phyloP scores from a whole-genome alignment of 2,888 invertebrate genomes.

The Pediacus dermestoides region DNA sequence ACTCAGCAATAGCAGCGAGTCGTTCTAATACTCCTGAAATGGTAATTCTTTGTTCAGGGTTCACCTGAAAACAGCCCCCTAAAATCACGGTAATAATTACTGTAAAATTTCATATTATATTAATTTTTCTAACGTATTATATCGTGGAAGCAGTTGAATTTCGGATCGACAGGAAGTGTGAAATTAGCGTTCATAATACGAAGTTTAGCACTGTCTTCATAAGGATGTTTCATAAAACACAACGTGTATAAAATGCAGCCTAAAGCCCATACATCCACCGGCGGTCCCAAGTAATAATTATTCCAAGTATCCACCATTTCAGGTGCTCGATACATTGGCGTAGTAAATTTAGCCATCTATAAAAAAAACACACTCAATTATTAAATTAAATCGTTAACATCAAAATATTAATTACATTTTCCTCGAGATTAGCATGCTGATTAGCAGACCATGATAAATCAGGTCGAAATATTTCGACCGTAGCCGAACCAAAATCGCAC shows the following conservation, averaged over 20 bases:
- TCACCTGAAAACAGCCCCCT: conserved; percentile 75
- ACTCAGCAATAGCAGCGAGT: conserved; percentile 84
- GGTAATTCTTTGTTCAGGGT: conserved; percentile 77
- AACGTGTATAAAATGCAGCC: conserved; percentile 92
- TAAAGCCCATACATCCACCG: conserved; percentile 94
- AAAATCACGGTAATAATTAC: conserved; percentile 33
- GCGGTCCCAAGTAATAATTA: conserved; percentile 86
- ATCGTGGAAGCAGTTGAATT: conserved; percentile 82
- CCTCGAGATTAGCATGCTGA: conserved; percentile 86
- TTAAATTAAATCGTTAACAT: conserved; percentile 2
- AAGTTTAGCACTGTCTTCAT: conserved; percentile 92
- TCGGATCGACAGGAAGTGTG: conserved; percentile 76
- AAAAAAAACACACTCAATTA: conserved; percentile 32
- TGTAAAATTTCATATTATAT: neutral
- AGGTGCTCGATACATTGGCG: conserved; percentile 96
- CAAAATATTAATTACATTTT: conserved; percentile 63
- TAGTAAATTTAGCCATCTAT: conserved; percentile 73
- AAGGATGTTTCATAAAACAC: conserved; percentile 93
- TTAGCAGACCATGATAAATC: conserved; percentile 90
- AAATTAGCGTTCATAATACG: conserved; percentile 96
- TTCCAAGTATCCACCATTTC: conserved; percentile 99
- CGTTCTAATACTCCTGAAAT: conserved; percentile 79
- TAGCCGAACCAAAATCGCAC: conserved; percentile 97
- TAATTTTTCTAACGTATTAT: conserved; percentile 70
- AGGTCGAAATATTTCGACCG: conserved; percentile 75